Evolutionary conservation across 2,888 invertebrate species (phyloP).

Genomic region (Drosophila borborema): DNA sequence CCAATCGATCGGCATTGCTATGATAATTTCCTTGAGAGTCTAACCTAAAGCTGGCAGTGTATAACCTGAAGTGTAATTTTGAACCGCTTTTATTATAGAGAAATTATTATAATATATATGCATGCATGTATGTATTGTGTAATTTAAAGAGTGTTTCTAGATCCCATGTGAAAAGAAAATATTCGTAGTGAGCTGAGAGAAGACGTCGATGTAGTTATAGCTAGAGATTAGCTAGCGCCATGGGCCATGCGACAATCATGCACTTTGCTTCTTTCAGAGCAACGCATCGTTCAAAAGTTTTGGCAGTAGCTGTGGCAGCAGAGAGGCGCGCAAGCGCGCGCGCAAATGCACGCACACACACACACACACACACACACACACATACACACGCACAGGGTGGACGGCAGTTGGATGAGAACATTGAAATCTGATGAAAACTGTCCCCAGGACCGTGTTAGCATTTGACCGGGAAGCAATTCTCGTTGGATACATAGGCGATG

Average conservation of each 20-base stretch:
- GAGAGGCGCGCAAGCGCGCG: neutral
- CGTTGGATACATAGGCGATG: constrained; percentile 83
- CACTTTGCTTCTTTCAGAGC: constrained; percentile 1
- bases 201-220: neutral
- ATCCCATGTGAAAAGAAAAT: too few species aligned
- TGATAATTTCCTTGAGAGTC: too few species aligned
- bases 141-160: neutral
- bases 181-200: neutral
- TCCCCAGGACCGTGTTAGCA: constrained; percentile 52
- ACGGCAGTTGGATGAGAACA: constrained; percentile 1
- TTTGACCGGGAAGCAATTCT: constrained; percentile 83
- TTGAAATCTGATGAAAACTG: neutral
- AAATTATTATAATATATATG: constrained; percentile 3
- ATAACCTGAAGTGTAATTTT: neutral
- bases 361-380: neutral
- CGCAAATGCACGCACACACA: neutral
- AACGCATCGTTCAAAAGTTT: neutral
- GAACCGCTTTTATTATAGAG: constrained; percentile 9
- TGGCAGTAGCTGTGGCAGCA: neutral
- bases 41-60: too few species aligned
- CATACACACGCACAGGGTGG: neutral
- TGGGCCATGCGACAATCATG: neutral
- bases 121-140: constrained; percentile 2
- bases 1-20: too few species aligned
- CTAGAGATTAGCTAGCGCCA: neutral